A percentile compares a stretch with the other conserved stretches of the same genome.
Evolutionary conservation across 2,888 invertebrate genomes (phyloP).

Genomic region (Formica aserva): DNA sequence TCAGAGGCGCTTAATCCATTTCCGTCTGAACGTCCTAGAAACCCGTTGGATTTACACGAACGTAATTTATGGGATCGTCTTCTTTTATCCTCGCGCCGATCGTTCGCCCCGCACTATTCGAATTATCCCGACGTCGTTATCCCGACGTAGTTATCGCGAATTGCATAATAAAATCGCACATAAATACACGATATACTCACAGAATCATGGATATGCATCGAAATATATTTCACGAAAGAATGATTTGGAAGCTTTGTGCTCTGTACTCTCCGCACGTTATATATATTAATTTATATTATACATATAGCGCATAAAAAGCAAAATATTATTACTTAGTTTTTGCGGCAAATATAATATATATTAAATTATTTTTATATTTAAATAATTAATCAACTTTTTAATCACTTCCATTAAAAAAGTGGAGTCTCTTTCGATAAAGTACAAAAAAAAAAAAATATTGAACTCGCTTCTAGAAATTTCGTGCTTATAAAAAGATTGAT

Average conservation of each 20-base stretch:
- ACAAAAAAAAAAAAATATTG: background rate
- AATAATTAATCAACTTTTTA: background rate
- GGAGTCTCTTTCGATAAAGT: background rate
- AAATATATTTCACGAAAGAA: conserved; percentile 31
- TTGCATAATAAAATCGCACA: conserved; percentile 35
- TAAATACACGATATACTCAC: conserved; percentile 12
- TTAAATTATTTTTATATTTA: background rate
- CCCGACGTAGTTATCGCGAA: conserved; percentile 28
- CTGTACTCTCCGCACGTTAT: background rate
- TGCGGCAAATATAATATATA: background rate
- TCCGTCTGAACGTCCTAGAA: conserved; percentile 62
- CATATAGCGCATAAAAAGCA: background rate
- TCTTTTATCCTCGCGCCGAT: conserved; percentile 55
- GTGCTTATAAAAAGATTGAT: conserved; percentile 1
- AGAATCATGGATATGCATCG: conserved; percentile 44
- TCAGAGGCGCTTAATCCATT: conserved; percentile 71
- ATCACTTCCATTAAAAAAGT: background rate
- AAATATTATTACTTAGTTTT: background rate
- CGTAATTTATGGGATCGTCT: conserved; percentile 68
- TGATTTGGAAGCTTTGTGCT: conserved; percentile 13
- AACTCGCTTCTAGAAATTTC: conserved; percentile 3
- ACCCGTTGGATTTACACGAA: conserved; percentile 67
- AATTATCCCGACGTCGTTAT: conserved; percentile 18
- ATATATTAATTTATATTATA: background rate
- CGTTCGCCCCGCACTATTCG: conserved; percentile 4